phyloP scores from a whole-genome alignment of 2,888 invertebrate genomes.

The Diaphora mendica region DNA sequence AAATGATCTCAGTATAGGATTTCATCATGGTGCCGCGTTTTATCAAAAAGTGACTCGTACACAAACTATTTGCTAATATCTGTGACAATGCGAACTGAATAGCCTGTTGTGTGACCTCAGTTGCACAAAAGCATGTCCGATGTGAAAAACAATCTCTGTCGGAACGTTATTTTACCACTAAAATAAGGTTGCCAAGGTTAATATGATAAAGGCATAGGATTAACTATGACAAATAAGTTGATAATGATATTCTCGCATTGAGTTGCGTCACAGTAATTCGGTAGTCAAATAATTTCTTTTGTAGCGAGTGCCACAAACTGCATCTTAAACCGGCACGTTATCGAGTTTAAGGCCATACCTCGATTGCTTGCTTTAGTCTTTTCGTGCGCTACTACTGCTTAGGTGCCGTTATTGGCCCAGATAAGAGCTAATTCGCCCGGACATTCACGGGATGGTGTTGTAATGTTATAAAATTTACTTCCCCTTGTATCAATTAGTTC shows the following conservation, averaged over 20 bases:
- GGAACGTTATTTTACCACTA: constrained; percentile 40
- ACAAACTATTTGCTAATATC: constrained; percentile 20
- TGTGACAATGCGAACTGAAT: constrained; percentile 29
- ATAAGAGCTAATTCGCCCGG: constrained; percentile 71
- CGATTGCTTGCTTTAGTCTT: constrained; percentile 63
- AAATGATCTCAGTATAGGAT: constrained; percentile 1
- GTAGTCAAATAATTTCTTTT: constrained; percentile 29
- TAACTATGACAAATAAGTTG: constrained; percentile 28
- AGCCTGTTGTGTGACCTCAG: constrained; percentile 37
- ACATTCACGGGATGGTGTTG: constrained; percentile 62
- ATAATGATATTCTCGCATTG: constrained; percentile 21
- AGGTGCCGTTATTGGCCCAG: constrained; percentile 79
- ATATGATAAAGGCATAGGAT: constrained; percentile 19
- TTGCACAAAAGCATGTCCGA: constrained; percentile 30
- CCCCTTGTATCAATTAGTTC: constrained; percentile 49
- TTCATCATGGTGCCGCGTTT: constrained; percentile 6
- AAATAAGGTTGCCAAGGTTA: constrained; percentile 34
- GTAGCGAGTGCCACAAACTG: constrained; percentile 35
- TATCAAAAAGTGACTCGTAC: constrained; percentile 1
- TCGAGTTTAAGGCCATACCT: constrained; percentile 67
- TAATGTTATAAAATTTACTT: constrained; percentile 59
- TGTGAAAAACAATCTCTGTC: constrained; percentile 33
- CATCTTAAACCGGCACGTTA: constrained; percentile 42
- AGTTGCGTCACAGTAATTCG: constrained; percentile 35
- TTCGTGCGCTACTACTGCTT: constrained; percentile 71